Conservation (phyloP, 2,888 invertebrate genomes). For the Tinea pellionella region DNA sequence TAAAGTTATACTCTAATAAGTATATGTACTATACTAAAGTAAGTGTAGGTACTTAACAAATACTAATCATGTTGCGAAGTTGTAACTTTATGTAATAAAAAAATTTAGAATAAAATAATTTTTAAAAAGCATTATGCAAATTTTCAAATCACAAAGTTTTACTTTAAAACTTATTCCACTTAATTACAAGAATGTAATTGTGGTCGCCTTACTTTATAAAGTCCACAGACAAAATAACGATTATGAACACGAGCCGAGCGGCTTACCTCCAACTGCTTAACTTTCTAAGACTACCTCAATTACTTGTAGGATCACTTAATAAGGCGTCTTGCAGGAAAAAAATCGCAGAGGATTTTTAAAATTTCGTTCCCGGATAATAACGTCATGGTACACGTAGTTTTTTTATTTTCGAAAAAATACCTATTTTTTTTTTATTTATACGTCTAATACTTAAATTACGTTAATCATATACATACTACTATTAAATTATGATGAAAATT, state of each 20-base stretch:
- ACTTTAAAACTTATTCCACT: not conserved
- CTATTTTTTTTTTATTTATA: no score
- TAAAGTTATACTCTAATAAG: no score
- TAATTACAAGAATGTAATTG: constrained; percentile 6
- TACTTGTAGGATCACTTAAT: constrained; percentile 55
- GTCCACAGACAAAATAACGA: constrained; percentile 66
- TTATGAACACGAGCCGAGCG: constrained; percentile 44
- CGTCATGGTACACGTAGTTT: not conserved
- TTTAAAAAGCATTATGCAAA: no score
- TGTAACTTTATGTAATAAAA: no score
- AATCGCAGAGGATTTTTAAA: constrained; percentile 49
- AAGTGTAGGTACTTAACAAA: no score
- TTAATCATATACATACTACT: no score
- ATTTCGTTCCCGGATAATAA: constrained; percentile 28
- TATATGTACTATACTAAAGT: no score
- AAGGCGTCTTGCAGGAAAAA: constrained; percentile 40
- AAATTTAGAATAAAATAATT: no score
- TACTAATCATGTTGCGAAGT: no score
- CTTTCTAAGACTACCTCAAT: constrained; percentile 63
- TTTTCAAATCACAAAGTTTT: not conserved
- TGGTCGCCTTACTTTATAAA: constrained; percentile 33
- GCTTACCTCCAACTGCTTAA: constrained; percentile 56
- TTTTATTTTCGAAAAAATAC: not conserved
- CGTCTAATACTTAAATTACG: no score
- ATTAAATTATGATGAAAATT: no score